Conservation (phyloP, 2,888 invertebrate species). For the Limnephilus lunatus region DNA sequence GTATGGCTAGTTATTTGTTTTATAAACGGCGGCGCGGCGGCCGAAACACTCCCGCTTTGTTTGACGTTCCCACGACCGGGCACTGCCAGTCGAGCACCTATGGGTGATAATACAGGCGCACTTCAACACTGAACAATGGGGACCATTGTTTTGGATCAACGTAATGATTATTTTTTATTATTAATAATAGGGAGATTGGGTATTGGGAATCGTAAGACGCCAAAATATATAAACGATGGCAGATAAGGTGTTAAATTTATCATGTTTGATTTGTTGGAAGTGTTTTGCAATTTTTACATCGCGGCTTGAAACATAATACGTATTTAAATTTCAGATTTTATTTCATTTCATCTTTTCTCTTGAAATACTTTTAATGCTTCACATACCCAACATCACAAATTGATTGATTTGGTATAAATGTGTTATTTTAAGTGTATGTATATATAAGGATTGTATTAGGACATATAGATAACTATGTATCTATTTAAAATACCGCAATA, state of each 20-base stretch:
- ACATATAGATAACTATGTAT: too few species aligned
- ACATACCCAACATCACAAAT: too few species aligned
- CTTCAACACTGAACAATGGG: background rate
- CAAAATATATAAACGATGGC: background rate
- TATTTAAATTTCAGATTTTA: too few species aligned
- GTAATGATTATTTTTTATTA: background rate
- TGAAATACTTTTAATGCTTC: too few species aligned
- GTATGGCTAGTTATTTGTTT: background rate
- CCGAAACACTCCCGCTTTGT: background rate
- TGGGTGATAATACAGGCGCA: background rate
- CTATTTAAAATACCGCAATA: too few species aligned
- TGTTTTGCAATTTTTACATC: too few species aligned
- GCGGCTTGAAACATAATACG: too few species aligned
- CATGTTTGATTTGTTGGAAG: background rate
- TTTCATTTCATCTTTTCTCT: too few species aligned
- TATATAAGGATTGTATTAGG: too few species aligned
- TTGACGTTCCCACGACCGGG: background rate
- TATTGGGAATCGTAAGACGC: background rate
- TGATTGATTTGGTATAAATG: too few species aligned
- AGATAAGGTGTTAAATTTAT: background rate
- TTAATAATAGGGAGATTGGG: background rate
- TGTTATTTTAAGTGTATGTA: too few species aligned
- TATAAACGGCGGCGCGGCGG: background rate
- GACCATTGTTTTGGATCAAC: background rate
- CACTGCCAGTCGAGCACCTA: background rate